These are phyloP conservation scores for Eumeta japonica DNA, from an alignment of 1,140 invertebrate genomes.

Conservation along the genomic window DNA sequence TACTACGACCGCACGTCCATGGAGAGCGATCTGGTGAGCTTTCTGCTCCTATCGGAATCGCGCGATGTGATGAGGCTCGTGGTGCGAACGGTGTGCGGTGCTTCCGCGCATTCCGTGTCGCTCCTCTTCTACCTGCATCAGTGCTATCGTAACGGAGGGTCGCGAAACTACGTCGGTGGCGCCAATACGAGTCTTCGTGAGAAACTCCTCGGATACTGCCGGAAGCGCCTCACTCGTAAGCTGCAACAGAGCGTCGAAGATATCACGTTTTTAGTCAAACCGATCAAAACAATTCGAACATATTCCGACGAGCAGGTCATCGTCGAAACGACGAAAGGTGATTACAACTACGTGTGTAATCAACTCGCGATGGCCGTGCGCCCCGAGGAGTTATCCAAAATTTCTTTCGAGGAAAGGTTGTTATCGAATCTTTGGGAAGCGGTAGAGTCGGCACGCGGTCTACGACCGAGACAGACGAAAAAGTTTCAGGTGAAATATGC, in stretches of 20 bases:
- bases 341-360: slow-evolving; percentile 39
- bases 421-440: slow-evolving; percentile 18
- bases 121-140: slow-evolving; percentile 45
- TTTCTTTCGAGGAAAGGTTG: slow-evolving; percentile 29
- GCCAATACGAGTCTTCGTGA: slow-evolving; percentile 37
- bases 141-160: slow-evolving; percentile 33
- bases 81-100: slow-evolving; percentile 36
- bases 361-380: slow-evolving; percentile 40
- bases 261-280: slow-evolving; percentile 27
- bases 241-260: slow-evolving; percentile 33
- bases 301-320: slow-evolving; percentile 36
- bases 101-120: slow-evolving; percentile 27
- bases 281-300: slow-evolving; percentile 36
- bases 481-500: slow-evolving; percentile 38
- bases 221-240: slow-evolving; percentile 28
- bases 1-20: slow-evolving; percentile 44
- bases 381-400: slow-evolving; percentile 32
- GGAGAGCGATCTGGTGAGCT: slow-evolving; percentile 36
- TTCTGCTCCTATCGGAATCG: slow-evolving; percentile 31
- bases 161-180: slow-evolving; percentile 36
- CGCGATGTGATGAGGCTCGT: slow-evolving; percentile 41
- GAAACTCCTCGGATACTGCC: slow-evolving; percentile 38
- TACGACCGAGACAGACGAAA: slow-evolving; percentile 27
- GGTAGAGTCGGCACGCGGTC: slow-evolving; percentile 11
- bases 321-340: slow-evolving; percentile 35